These are phyloP conservation scores for Neoascia interrupta DNA, from an alignment of 2,888 invertebrate genomes.

Conservation along the genomic window DNA sequence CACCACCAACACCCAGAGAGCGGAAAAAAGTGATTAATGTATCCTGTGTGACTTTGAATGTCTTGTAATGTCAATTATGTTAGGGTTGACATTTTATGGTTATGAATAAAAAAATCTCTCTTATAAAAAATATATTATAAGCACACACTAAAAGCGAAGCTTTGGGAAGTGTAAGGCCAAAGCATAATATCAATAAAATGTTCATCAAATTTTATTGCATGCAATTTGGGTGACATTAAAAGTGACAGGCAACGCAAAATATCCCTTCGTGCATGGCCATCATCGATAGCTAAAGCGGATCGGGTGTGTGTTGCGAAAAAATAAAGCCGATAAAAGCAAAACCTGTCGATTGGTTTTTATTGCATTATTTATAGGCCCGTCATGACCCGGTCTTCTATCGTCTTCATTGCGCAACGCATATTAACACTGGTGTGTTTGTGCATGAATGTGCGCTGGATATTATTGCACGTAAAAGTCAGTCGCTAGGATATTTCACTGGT, in stretches of 20 bases:
- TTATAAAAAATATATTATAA: conserved; percentile 25
- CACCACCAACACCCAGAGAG: conserved; percentile 28
- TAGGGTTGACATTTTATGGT: conserved; percentile 49
- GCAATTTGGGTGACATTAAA: conserved; percentile 58
- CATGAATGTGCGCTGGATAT: conserved; percentile 18
- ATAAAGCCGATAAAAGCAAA: conserved; percentile 36
- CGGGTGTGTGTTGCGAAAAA: conserved; percentile 6
- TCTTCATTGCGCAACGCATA: conserved; percentile 1
- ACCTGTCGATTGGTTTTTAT: conserved; percentile 53
- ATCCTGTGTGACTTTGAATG: conserved; percentile 36
- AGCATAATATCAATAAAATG: conserved; percentile 58
- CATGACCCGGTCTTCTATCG: conserved; percentile 2
- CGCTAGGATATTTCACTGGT: background rate
- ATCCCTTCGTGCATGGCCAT: conserved; percentile 18
- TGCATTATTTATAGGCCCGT: conserved; percentile 38
- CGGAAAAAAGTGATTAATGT: conserved; percentile 55
- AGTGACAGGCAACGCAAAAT: conserved; percentile 41
- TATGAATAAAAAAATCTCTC: conserved; percentile 20
- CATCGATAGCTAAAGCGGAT: too few species aligned
- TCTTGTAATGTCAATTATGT: conserved; percentile 60
- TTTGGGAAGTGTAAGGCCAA: background rate
- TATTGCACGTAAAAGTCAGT: conserved; percentile 37
- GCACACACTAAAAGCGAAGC: conserved; percentile 17
- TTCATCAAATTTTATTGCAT: conserved; percentile 58
- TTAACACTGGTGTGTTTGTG: conserved; percentile 8